Conservation (phyloP, 2,113 vertebrate genomes). For the Todiramphus saurophagus region DNA sequence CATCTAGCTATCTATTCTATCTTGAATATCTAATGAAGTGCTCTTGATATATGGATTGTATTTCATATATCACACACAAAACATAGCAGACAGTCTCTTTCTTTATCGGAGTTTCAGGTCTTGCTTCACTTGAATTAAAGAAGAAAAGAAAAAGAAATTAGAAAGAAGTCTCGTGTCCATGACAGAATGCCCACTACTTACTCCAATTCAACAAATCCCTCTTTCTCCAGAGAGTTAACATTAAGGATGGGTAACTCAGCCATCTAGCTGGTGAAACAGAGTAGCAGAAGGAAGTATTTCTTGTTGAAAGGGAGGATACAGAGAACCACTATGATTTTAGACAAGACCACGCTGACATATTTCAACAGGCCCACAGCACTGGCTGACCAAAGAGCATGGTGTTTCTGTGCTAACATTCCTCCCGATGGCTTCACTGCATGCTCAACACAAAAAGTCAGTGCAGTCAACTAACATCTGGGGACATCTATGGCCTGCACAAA, state of each 20-base stretch:
- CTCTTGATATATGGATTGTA: background rate
- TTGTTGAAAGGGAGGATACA: background rate
- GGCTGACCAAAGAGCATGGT: background rate
- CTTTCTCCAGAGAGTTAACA: background rate
- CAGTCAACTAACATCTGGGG: background rate
- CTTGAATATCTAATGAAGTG: slow-evolving; percentile 45
- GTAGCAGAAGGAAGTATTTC: background rate
- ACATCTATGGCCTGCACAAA: background rate
- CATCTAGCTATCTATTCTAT: background rate
- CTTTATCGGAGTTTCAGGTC: background rate
- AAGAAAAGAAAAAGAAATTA: background rate
- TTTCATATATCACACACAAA: background rate
- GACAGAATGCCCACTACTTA: background rate
- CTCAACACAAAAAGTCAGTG: background rate
- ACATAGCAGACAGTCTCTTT: background rate
- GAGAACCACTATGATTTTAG: background rate
- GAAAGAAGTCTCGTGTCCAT: background rate
- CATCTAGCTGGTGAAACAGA: background rate
- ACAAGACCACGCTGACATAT: background rate
- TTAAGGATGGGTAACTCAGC: background rate
- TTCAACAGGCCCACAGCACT: background rate
- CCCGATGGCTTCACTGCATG: background rate
- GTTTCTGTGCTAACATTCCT: background rate
- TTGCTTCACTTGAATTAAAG: background rate
- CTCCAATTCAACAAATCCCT: background rate